Conservation (phyloP, 1,140 invertebrate species). For the Drosophila albomicans region DNA sequence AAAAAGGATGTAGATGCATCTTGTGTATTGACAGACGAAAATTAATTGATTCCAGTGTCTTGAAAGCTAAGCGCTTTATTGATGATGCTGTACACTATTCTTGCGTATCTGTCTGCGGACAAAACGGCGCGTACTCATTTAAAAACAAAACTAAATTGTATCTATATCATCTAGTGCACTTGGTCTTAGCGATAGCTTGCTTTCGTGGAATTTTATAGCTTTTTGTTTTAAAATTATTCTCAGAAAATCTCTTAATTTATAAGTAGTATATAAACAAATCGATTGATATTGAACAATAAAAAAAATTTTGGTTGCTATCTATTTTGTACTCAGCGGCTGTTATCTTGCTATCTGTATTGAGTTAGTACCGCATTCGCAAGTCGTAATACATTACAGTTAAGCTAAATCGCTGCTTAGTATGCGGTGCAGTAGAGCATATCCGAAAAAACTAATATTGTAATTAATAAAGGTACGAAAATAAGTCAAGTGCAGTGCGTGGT, state of each 20-base stretch:
- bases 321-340: no score
- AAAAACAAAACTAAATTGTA: background rate
- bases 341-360: no score
- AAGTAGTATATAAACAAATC: background rate
- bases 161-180: conserved; percentile 42
- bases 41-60: conserved; percentile 8
- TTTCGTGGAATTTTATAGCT: conserved; percentile 41
- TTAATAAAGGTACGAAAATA: no score
- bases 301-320: no score
- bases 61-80: conserved; percentile 24
- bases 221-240: background rate
- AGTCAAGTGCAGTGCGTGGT: no score
- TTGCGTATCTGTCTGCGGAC: background rate
- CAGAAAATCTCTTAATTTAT: background rate
- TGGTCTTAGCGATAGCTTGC: conserved; percentile 33
- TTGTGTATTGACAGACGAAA: conserved; percentile 7
- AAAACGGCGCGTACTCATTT: no score
- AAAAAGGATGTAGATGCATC: background rate
- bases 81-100: conserved; percentile 1
- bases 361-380: no score
- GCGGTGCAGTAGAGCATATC: no score
- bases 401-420: no score
- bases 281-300: no score
- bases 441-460: no score
- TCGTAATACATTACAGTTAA: no score